Conservation (phyloP, 2,113 vertebrate species). For the Tachysurus vachellii region DNA sequence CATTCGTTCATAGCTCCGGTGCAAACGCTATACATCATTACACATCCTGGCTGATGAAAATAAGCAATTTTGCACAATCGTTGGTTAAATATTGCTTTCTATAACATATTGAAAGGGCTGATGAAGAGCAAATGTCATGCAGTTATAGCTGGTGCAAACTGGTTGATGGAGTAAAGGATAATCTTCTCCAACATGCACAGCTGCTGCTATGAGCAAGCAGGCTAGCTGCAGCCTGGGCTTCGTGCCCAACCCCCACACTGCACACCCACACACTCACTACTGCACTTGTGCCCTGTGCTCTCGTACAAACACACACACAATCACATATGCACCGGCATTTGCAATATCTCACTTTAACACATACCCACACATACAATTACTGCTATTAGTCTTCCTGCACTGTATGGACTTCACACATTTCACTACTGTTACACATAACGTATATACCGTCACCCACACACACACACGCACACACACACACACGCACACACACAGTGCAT, state of each 20-base stretch:
- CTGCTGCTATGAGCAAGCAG: constrained; percentile 19
- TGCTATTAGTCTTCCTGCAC: background rate
- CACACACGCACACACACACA: background rate
- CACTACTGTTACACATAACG: background rate
- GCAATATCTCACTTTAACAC: background rate
- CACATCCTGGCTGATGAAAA: background rate
- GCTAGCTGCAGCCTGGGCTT: constrained; percentile 30
- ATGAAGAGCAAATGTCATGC: constrained; percentile 19
- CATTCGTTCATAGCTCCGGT: background rate
- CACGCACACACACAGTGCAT: constrained; percentile 15
- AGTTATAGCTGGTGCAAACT: constrained; percentile 13
- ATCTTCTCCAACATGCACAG: constrained; percentile 30
- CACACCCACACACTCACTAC: constrained; percentile 30
- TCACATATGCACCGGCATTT: constrained; percentile 11
- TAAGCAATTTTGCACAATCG: background rate
- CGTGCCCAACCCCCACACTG: constrained; percentile 23
- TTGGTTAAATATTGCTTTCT: background rate
- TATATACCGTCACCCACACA: background rate
- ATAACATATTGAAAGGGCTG: background rate
- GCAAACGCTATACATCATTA: background rate
- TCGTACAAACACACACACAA: background rate
- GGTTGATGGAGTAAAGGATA: constrained; percentile 25
- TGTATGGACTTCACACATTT: background rate
- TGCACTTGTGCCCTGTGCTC: constrained; percentile 29
- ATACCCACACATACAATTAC: constrained; percentile 7